Base-by-base conservation (phyloP, 2,888 invertebrate species). In the Campoletis raptor region DNA sequence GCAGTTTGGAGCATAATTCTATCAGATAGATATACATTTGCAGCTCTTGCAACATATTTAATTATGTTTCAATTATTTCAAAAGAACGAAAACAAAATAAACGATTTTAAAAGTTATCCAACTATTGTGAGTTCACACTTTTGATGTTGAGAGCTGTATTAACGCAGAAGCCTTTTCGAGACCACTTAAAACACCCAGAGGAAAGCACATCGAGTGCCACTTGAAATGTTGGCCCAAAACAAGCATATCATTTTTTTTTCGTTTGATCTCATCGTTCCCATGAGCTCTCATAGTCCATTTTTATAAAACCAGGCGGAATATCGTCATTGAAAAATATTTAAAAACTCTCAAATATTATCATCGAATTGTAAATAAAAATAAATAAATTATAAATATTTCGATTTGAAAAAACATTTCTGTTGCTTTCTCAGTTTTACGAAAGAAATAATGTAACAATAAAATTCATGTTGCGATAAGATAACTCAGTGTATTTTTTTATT, bases 201-300 rank as follows among this genome's bases (percentile, higher is more conserved):
- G 57, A 45, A 57, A 79, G 69, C 57, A 79, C 69, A 54, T 69
- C 67, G 67, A 73, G 77, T 52, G 30, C 72, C 85, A 81, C 85
- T 85, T 81, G 81, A 85, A 70, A 61, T 77, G 30, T 66, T 48
- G 64, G 61, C 76, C 76, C 61, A 64, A 76, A 61, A 69, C 76
- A 76, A 69, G 79, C 76, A 10, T 69, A 57, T 57, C 42, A 54
- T 57, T 69, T 57, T 82, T 69, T 69, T 30, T 73, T n/a, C 54
- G 21, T 57, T 67, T 57, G 69, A 69, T n/a, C 48, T 30, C 18
- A 77, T 77, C 82, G 48, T 83, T 83, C 82, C 82, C 82, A 83
- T 70, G 82, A 77, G 70, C 37, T 24, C 70, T 21, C 45, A 21
- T n/a, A 21, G 52, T 66, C 7, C 15, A 67, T 78, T 67, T 67